Conservation (phyloP, 2,888 invertebrate genomes). For the Polyploca ridens region DNA sequence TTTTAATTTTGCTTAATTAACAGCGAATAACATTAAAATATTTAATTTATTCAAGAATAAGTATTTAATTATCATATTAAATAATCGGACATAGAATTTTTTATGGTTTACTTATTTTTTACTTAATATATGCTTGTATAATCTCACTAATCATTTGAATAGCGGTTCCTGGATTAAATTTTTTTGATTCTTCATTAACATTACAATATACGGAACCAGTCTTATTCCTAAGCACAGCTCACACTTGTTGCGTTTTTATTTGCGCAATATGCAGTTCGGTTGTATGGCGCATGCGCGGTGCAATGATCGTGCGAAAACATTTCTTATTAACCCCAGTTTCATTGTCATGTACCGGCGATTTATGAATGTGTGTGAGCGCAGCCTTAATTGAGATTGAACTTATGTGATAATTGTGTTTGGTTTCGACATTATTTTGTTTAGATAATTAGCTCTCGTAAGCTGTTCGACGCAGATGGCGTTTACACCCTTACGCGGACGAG, state of each 20-base stretch:
- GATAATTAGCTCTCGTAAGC: background rate
- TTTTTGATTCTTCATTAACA: no score
- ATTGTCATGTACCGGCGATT: slow-evolving; percentile 68
- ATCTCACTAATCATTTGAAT: no score
- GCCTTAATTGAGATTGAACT: slow-evolving; percentile 57
- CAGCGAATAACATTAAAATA: no score
- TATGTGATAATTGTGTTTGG: slow-evolving; percentile 48
- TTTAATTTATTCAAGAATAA: no score
- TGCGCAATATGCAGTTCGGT: slow-evolving; percentile 48
- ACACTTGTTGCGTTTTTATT: slow-evolving; percentile 17
- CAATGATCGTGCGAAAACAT: slow-evolving; percentile 70
- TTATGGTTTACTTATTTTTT: no score
- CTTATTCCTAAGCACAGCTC: background rate
- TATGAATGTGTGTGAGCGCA: slow-evolving; percentile 53
- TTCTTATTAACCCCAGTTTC: slow-evolving; percentile 66
- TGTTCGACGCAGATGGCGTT: no score
- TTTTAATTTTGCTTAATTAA: no score
- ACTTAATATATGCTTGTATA: no score
- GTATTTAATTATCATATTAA: no score
- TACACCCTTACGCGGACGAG: no score
- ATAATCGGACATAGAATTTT: no score
- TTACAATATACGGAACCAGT: background rate
- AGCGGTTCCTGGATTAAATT: no score
- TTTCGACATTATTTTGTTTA: slow-evolving; percentile 7
- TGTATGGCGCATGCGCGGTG: slow-evolving; percentile 35